Evolutionary conservation across 2,888 invertebrate species (phyloP).

Genomic region (Terebella lapidaria): DNA sequence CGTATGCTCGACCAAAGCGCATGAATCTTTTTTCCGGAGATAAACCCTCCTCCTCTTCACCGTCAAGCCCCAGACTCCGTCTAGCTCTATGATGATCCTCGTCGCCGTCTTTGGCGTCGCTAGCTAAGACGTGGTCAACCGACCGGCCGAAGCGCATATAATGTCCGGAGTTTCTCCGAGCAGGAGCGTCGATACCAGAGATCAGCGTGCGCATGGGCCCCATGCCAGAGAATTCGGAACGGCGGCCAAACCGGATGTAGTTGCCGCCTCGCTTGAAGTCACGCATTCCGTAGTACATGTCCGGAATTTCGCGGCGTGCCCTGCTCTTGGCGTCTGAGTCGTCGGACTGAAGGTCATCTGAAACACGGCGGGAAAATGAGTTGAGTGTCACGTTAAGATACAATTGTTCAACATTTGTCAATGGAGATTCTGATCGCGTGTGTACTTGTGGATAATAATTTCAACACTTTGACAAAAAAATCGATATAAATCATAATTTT

Average conservation of each 20-base stretch:
- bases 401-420: no score
- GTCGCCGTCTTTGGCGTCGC: neutral
- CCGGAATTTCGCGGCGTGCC: neutral
- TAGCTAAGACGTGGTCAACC: neutral
- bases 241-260: conserved; percentile 14
- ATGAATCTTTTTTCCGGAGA: neutral
- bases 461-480: no score
- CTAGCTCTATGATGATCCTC: neutral
- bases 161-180: neutral
- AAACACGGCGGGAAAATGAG: no score
- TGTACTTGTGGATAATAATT: no score
- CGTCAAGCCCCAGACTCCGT: neutral
- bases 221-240: neutral
- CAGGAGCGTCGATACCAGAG: conserved; percentile 1
- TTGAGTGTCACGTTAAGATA: no score
- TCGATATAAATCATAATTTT: no score
- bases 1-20: conserved; percentile 2
- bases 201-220: neutral
- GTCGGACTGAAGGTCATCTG: no score
- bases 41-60: neutral
- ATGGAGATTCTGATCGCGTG: no score
- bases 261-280: conserved; percentile 4
- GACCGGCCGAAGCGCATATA: conserved; percentile 4
- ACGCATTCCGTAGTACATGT: neutral
- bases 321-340: no score